Evolutionary conservation across 2,113 vertebrate species (phyloP), one percentile per base, ranked within the genome.

Genomic region (Aphelocoma coerulescens): DNA sequence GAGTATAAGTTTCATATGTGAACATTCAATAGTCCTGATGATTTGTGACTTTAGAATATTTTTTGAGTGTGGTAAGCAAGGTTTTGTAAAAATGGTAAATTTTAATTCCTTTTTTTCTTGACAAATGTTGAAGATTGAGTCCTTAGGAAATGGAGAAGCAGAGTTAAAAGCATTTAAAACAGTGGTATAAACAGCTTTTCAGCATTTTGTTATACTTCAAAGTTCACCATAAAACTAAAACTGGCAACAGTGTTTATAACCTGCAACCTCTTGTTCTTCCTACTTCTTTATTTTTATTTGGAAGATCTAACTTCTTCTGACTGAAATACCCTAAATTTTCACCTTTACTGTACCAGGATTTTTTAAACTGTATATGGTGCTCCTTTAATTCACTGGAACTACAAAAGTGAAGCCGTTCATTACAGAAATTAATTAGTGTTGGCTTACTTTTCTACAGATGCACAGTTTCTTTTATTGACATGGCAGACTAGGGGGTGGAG

Each of bases 391-490:
- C 62, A 68, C 44, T 87, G 72, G 48, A 85, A 83, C 77, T 93
- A 95, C 80, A 91, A 68, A 94, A 91, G 71, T 75, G 32, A 95
- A 97, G 95, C 54, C 10, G 30, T 96, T 87, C 62, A 82, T 88
- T 96, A 75, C 28, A 96, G 33, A 97, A 95, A 95, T 95, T 96
- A 97, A 93, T 96, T 89, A 91, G 26, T 72, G 82, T 90, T 32
- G 5, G 19, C 51, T 91, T 85, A 74, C 57, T 92, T 85, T 87
- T 83, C 55, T 73, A 52, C 74, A 94, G 88, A 96, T 93, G 83
- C 73, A 79, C 72, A 90, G 83, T 95, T 93, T 84, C 21, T 93
- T 85, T 91, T 84, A 89, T 57, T 84, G 78, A 95, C 81, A 92
- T 44, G 71, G 69, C 55, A 81, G 62, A 89, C 68, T 80, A 95